Percentiles rank a stretch among this genome's conserved stretches.
Conservation (phyloP, 2,888 invertebrate genomes). For the Strigamia crassipes region DNA sequence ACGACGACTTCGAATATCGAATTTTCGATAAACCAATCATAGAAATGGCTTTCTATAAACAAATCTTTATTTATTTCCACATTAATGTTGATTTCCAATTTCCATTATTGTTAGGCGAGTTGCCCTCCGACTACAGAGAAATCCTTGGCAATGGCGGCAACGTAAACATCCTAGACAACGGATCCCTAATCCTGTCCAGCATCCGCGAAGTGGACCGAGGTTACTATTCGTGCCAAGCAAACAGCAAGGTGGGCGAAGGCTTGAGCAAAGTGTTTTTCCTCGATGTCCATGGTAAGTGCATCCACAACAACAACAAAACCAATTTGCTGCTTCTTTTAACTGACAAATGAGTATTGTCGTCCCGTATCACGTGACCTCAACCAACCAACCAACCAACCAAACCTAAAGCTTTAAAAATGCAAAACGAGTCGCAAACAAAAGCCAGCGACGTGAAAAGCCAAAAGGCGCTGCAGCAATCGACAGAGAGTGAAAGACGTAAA, state of each 20-base stretch:
- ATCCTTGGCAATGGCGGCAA: conserved; percentile 3
- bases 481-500: not conserved
- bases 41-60: too few species aligned
- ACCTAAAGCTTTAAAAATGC: too few species aligned
- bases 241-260: conserved; percentile 48
- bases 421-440: too few species aligned
- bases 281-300: conserved; percentile 48
- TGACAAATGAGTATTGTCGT: not conserved
- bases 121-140: conserved; percentile 33
- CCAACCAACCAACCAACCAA: too few species aligned
- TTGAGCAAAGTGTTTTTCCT: conserved; percentile 49
- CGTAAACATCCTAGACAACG: conserved; percentile 38
- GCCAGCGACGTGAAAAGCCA: too few species aligned
- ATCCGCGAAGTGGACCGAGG: conserved; percentile 47
- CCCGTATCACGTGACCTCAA: too few species aligned
- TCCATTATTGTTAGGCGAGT: not conserved
- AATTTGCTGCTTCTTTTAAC: too few species aligned
- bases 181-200: conserved; percentile 45
- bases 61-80: too few species aligned
- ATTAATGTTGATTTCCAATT: not conserved
- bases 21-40: too few species aligned
- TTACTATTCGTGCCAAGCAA: conserved; percentile 49
- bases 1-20: too few species aligned
- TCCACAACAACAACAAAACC: too few species aligned
- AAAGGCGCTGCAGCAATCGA: too few species aligned